phyloP scores from a whole-genome alignment of 2,113 vertebrate species.

The Craseonycteris thonglongyai region DNA sequence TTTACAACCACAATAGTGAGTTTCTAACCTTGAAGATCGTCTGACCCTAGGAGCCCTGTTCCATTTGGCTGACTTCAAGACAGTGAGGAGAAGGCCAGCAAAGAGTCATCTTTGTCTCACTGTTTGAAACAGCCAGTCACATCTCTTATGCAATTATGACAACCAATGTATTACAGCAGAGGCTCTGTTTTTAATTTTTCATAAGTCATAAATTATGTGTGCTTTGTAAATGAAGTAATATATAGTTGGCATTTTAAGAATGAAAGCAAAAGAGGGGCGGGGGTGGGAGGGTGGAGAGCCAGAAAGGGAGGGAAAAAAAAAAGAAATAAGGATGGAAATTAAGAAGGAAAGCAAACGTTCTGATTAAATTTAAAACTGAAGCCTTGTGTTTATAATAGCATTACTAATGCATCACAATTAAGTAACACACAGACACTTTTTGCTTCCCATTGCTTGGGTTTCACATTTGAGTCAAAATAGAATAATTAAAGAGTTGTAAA shows the following conservation, averaged over 20 bases:
- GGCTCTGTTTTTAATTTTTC: not conserved
- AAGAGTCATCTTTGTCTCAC: not conserved
- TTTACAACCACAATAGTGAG: not conserved
- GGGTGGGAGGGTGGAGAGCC: too few species aligned
- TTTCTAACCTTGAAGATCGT: constrained; percentile 22
- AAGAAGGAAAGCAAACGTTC: not conserved
- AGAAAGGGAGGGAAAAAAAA: not conserved
- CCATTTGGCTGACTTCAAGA: constrained; percentile 47
- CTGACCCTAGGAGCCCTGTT: constrained; percentile 7
- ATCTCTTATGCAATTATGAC: constrained; percentile 5
- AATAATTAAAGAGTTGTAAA: not conserved
- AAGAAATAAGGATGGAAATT: not conserved
- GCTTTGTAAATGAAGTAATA: not conserved
- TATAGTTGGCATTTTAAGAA: not conserved
- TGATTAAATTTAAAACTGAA: not conserved
- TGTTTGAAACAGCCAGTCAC: not conserved
- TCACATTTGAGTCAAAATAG: not conserved
- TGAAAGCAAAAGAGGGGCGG: too few species aligned
- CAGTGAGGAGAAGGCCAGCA: constrained; percentile 10
- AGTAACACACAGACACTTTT: not conserved
- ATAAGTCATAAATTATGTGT: not conserved
- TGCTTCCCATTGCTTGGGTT: not conserved
- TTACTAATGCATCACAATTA: not conserved
- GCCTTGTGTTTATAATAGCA: not conserved
- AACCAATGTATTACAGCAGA: not conserved